Evolutionary conservation across 2,113 vertebrate species (phyloP).

Genomic region (Corythornis madagascariensis): DNA sequence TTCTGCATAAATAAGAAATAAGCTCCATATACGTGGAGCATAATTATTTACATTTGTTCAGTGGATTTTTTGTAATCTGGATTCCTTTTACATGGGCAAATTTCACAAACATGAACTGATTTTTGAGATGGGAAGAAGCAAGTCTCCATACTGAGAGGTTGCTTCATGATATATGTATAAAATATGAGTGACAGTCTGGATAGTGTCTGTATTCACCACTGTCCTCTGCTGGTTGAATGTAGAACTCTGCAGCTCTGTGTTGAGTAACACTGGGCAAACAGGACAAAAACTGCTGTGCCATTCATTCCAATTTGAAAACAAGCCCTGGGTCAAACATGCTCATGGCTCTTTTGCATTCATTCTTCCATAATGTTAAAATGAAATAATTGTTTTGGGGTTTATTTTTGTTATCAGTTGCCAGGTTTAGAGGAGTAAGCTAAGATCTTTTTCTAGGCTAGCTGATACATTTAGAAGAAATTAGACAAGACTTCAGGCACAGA

Average conservation of each 20-base stretch:
- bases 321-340: background rate
- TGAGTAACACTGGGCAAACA: background rate
- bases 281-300: background rate
- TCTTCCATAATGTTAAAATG: background rate
- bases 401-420: background rate
- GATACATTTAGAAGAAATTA: background rate
- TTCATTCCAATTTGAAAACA: background rate
- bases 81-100: background rate
- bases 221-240: slow-evolving; percentile 29
- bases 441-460: background rate
- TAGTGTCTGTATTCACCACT: background rate
- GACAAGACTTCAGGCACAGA: background rate
- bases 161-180: background rate
- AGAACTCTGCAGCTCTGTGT: background rate
- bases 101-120: background rate
- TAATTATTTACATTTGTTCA: slow-evolving; percentile 7
- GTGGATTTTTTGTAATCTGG: background rate
- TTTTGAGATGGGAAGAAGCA: background rate
- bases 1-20: background rate
- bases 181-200: background rate
- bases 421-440: background rate
- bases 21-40: background rate
- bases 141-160: background rate
- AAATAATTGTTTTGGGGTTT: background rate
- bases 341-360: background rate